These are phyloP conservation scores for Suillia variegata DNA, from an alignment of 2,888 invertebrate genomes.

Conservation along the genomic window DNA sequence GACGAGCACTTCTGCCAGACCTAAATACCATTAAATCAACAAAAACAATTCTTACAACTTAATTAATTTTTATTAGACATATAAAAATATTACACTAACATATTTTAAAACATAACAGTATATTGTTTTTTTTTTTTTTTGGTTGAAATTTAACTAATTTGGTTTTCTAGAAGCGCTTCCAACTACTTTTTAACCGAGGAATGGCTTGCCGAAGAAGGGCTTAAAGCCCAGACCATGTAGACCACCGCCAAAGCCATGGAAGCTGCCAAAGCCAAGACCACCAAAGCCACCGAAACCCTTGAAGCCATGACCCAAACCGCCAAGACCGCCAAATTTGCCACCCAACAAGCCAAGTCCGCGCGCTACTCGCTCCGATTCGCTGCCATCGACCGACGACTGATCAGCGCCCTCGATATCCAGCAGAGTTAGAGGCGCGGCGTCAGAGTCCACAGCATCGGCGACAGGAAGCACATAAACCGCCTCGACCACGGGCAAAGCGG, in stretches of 20 bases:
- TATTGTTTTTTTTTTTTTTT: too few relatives aligned
- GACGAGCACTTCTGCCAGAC: too few relatives aligned
- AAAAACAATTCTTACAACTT: too few relatives aligned
- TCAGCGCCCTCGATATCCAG: constrained; percentile 37
- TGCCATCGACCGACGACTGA: constrained; percentile 16
- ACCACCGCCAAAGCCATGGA: constrained; percentile 35
- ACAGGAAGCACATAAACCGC: constrained; percentile 13
- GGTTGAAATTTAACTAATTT: too few relatives aligned
- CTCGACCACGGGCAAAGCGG: constrained; percentile 31
- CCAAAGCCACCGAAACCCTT: constrained; percentile 25
- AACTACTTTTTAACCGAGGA: neutral
- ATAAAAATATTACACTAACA: constrained; percentile 4
- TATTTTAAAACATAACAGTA: too few relatives aligned
- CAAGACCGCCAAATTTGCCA: constrained; percentile 35
- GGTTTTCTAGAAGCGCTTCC: too few relatives aligned
- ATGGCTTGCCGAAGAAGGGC: constrained; percentile 41
- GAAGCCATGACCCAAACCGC: constrained; percentile 30
- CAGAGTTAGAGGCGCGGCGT: constrained; percentile 34
- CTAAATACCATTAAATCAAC: too few relatives aligned
- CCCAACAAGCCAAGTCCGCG: constrained; percentile 42
- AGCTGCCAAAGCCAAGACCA: constrained; percentile 38
- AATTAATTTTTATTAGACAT: constrained; percentile 33
- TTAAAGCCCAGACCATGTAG: constrained; percentile 40
- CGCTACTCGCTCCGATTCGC: constrained; percentile 32
- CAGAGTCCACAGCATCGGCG: constrained; percentile 8